phyloP scores from a whole-genome alignment of 2,888 invertebrate species.

The Perithous albicinctus region DNA sequence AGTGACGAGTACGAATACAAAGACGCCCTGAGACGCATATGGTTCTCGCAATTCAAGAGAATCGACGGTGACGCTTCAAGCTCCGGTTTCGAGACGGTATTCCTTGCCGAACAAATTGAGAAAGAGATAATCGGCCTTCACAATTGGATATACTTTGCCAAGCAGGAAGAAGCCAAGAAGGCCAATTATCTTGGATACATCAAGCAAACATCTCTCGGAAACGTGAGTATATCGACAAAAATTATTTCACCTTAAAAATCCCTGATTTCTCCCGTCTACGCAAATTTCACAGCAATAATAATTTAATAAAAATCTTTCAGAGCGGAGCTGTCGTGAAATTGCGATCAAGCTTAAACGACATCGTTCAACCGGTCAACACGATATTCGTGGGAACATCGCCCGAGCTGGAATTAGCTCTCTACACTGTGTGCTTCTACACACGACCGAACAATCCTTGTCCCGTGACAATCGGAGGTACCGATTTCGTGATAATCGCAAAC shows the following conservation, averaged over 20 bases:
- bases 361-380: constrained; percentile 91
- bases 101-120: constrained; percentile 92
- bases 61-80: constrained; percentile 92
- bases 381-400: constrained; percentile 95
- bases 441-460: constrained; percentile 92
- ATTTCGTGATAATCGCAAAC: constrained; percentile 90
- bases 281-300: background rate
- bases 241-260: no score
- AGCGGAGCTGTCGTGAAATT: constrained; percentile 91
- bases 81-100: constrained; percentile 96
- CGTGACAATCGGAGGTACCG: constrained; percentile 89
- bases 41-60: constrained; percentile 94
- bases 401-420: constrained; percentile 95
- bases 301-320: constrained; percentile 84
- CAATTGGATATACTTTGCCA: constrained; percentile 95
- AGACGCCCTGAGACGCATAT: constrained; percentile 89
- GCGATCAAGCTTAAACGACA: constrained; percentile 90
- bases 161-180: constrained; percentile 90
- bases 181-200: constrained; percentile 94
- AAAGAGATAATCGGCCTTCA: constrained; percentile 92
- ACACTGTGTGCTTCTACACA: constrained; percentile 94
- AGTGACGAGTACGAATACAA: constrained; percentile 87
- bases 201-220: constrained; percentile 89
- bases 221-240: constrained; percentile 86
- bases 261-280: no score